Percentiles rank a stretch among this genome's conserved stretches.
These are phyloP conservation scores for Drosophila neotestacea DNA, from an alignment of 2,888 invertebrate genomes.

Conservation along the genomic window DNA sequence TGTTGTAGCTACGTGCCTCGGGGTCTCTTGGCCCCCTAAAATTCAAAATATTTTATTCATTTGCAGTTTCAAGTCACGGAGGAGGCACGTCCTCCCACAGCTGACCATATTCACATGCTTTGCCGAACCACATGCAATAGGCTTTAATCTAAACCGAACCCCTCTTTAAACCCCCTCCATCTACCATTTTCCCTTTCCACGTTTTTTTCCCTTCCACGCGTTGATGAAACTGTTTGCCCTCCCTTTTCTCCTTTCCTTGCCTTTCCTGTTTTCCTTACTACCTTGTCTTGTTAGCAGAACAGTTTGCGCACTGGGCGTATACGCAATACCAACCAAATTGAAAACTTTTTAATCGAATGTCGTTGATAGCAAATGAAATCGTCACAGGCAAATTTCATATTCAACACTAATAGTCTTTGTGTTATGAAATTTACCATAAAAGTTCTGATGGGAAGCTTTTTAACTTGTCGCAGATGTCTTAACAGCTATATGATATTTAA, in stretches of 20 bases:
- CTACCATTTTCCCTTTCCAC: not conserved
- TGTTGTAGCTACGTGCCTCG: constrained; percentile 1
- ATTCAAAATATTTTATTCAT: constrained; percentile 39
- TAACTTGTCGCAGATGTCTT: not conserved
- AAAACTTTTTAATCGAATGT: constrained; percentile 1
- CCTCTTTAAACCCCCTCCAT: not conserved
- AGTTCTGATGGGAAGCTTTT: constrained; percentile 3
- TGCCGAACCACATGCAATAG: not conserved
- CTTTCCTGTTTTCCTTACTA: no score
- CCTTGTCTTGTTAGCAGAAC: not conserved
- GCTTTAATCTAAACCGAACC: not conserved
- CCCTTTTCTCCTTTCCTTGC: no score
- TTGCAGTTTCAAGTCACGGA: constrained; percentile 4
- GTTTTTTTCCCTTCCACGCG: not conserved
- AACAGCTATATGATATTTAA: not conserved
- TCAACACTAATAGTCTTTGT: not conserved
- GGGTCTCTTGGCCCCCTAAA: constrained; percentile 1
- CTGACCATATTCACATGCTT: constrained; percentile 30
- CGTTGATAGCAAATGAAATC: not conserved
- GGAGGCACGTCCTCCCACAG: constrained; percentile 28
- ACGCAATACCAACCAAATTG: constrained; percentile 1
- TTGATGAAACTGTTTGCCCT: not conserved
- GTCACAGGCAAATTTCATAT: constrained; percentile 7
- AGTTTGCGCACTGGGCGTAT: constrained; percentile 13
- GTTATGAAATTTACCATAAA: not conserved